phyloP scores from a whole-genome alignment of 2,888 invertebrate species.

The Apodemia duryi region DNA sequence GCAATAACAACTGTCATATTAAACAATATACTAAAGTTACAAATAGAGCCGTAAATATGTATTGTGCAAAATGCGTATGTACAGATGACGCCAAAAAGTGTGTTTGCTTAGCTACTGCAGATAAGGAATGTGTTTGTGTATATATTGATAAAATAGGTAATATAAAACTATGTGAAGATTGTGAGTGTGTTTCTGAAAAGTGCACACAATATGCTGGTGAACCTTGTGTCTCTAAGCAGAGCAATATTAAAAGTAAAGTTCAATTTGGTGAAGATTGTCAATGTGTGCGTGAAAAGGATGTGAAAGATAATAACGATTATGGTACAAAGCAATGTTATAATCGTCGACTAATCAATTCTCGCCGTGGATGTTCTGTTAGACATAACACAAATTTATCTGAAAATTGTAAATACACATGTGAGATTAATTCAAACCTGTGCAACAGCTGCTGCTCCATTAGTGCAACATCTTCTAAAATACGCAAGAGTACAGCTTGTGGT shows the following conservation, averaged over 20 bases:
- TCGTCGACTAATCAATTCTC: too few relatives aligned
- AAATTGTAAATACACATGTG: too few relatives aligned
- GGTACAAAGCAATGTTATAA: too few relatives aligned
- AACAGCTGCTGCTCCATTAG: background rate
- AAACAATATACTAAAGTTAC: background rate
- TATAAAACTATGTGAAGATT: constrained; percentile 23
- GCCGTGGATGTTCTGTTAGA: too few relatives aligned
- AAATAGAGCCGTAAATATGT: background rate
- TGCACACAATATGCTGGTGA: background rate
- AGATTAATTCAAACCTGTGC: background rate
- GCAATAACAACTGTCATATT: background rate
- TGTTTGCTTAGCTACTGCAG: background rate
- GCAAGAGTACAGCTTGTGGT: constrained; percentile 16
- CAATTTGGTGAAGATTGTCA: too few relatives aligned
- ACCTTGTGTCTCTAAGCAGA: too few relatives aligned
- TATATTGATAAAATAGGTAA: background rate
- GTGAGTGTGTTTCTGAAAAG: constrained; percentile 17
- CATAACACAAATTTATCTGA: too few relatives aligned
- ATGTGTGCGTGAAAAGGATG: too few relatives aligned
- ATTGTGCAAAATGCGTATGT: background rate
- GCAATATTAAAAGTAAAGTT: too few relatives aligned
- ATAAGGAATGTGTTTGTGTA: background rate
- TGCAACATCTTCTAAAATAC: background rate
- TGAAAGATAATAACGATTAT: too few relatives aligned
- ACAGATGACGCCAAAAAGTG: background rate